A percentile compares a stretch with the other conserved stretches of the same genome.
These are phyloP conservation scores for Sebastes hopkinsi DNA, from an alignment of 2,797 vertebrate genomes.

Conservation along the genomic window DNA sequence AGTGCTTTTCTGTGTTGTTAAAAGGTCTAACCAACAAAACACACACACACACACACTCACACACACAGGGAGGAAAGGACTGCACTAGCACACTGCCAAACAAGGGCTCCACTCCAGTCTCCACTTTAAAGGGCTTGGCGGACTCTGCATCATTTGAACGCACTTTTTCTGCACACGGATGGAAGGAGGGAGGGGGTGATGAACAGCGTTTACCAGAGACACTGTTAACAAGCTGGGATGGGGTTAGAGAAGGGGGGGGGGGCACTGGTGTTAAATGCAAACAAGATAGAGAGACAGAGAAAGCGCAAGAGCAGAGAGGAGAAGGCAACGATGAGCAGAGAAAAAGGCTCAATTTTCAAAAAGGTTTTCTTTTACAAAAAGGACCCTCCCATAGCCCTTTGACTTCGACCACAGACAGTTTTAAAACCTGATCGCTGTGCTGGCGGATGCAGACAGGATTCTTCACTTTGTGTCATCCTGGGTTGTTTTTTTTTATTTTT, in stretches of 20 bases:
- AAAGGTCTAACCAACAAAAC: conserved; percentile 34
- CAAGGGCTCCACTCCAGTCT: conserved; percentile 60
- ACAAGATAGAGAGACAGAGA: conserved; percentile 50
- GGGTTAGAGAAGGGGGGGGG: not conserved
- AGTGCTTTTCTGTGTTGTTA: conserved; percentile 68
- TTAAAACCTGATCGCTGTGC: conserved; percentile 69
- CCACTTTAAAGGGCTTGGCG: conserved; percentile 77
- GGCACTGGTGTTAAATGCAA: conserved; percentile 36
- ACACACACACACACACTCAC: conserved; percentile 20
- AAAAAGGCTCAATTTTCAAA: conserved; percentile 74
- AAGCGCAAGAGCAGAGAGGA: conserved; percentile 71
- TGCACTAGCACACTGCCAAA: conserved; percentile 58
- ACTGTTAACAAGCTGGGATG: conserved; percentile 21
- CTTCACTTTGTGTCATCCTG: conserved; percentile 47
- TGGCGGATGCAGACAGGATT: conserved; percentile 57
- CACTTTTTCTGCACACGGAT: conserved; percentile 62
- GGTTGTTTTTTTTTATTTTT: not conserved
- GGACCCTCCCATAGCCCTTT: conserved; percentile 84
- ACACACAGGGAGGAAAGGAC: conserved; percentile 33
- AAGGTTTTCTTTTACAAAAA: conserved; percentile 65
- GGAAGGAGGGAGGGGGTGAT: conserved; percentile 37
- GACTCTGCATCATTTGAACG: conserved; percentile 62
- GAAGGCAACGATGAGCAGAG: conserved; percentile 82
- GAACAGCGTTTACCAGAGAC: conserved; percentile 25
- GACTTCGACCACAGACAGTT: conserved; percentile 70